Conservation (phyloP, 1,140 invertebrate species). For the Trissolcus basalis region DNA sequence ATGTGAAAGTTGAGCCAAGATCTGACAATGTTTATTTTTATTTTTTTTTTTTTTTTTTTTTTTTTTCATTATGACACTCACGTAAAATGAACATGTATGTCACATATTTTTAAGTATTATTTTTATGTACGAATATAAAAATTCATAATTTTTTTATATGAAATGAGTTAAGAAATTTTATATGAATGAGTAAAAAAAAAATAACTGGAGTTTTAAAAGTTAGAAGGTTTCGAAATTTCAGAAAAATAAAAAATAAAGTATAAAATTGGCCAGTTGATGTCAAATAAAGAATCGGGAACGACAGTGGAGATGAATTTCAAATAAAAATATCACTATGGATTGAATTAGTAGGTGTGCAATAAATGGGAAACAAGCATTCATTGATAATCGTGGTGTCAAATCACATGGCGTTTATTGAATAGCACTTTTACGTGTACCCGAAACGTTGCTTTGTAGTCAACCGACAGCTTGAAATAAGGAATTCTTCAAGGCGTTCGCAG, state of each 20-base stretch:
- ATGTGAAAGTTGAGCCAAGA: conserved; percentile 3
- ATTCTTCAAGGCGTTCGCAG: conserved; percentile 15
- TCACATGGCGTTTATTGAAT: conserved; percentile 17
- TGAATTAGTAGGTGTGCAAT: conserved; percentile 24
- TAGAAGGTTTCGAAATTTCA: too few species aligned
- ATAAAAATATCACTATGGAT: conserved; percentile 18
- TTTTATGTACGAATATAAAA: too few species aligned
- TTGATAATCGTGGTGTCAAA: conserved; percentile 27
- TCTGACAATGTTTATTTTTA: neutral
- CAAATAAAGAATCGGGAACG: neutral
- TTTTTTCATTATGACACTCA: too few species aligned
- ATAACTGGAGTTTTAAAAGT: too few species aligned
- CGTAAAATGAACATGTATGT: too few species aligned
- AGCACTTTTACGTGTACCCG: conserved; percentile 21
- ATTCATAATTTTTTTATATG: too few species aligned
- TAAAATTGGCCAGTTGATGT: neutral
- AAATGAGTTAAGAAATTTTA: too few species aligned
- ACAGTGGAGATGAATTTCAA: conserved; percentile 1
- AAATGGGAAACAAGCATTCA: conserved; percentile 33
- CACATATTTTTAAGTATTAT: too few species aligned
- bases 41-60: too few species aligned
- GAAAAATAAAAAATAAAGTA: too few species aligned
- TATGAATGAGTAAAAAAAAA: too few species aligned
- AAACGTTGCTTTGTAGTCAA: conserved; percentile 27
- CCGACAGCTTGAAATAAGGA: conserved; percentile 25